Percentiles rank a stretch among this genome's conserved stretches.
phyloP scores from a whole-genome alignment of 1,140 invertebrate species.

The Microplitis demolitor region DNA sequence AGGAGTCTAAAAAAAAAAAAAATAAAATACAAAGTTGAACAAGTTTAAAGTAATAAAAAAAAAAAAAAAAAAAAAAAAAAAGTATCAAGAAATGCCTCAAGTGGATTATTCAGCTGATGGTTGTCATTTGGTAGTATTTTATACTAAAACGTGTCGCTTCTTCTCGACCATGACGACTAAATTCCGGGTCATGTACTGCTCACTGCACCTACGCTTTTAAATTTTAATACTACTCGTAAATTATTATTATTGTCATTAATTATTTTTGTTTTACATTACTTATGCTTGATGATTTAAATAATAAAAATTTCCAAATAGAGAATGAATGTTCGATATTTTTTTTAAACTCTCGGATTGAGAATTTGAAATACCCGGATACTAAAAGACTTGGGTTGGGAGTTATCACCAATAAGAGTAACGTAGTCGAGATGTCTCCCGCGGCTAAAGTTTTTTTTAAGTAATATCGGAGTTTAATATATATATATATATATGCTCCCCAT shows the following conservation, averaged over 20 bases:
- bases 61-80: background rate
- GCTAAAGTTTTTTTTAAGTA: background rate
- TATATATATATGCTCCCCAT: background rate
- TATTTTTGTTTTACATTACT: background rate
- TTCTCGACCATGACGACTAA: constrained; percentile 20
- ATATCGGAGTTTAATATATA: background rate
- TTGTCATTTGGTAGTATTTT: background rate
- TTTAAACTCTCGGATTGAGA: no score
- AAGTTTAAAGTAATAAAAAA: background rate
- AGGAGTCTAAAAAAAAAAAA: background rate
- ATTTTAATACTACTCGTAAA: constrained; percentile 14
- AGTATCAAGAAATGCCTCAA: constrained; percentile 1
- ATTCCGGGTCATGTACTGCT: constrained; percentile 12
- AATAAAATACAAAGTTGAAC: background rate
- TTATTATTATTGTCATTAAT: background rate
- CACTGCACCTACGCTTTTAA: background rate
- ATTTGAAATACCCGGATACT: background rate
- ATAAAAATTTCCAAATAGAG: no score
- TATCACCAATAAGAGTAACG: background rate
- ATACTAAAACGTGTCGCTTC: background rate
- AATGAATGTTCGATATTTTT: no score
- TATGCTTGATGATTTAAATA: no score
- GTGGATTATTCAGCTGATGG: background rate
- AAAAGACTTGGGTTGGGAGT: background rate
- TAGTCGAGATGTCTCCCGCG: background rate